Percentiles rank a stretch among this genome's conserved stretches.
Evolutionary conservation across 2,797 vertebrate genomes (phyloP).

Genomic region (Notolabrus celidotus): DNA sequence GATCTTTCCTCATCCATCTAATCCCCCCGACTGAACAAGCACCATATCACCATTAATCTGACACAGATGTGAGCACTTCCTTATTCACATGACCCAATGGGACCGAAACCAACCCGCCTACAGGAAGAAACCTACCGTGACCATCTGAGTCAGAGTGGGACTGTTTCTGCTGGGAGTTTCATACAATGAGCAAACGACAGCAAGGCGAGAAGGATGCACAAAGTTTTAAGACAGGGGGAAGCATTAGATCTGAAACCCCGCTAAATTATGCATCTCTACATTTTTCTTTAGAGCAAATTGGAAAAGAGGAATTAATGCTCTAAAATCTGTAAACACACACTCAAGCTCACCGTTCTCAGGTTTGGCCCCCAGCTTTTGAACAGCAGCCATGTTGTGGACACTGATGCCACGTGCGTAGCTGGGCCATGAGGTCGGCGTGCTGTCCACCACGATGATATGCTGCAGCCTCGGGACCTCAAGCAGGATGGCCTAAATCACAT

Average conservation of each 20-base stretch:
- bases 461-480: constrained; percentile 88
- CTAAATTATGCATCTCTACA: too few species aligned
- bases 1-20: constrained; percentile 27
- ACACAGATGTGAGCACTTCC: constrained; percentile 83
- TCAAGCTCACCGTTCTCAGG: constrained; percentile 81
- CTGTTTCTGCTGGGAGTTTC: constrained; percentile 1
- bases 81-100: constrained; percentile 86
- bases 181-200: too few species aligned
- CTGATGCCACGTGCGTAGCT: constrained; percentile 89
- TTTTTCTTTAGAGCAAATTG: too few species aligned
- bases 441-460: constrained; percentile 93
- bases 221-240: too few species aligned
- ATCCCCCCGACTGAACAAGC: constrained; percentile 30
- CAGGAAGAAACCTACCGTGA: constrained; percentile 1
- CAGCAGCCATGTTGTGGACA: constrained; percentile 91
- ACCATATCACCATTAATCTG: constrained; percentile 71
- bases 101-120: constrained; percentile 59
- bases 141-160: constrained; percentile 5
- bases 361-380: constrained; percentile 90
- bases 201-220: too few species aligned
- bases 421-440: constrained; percentile 83
- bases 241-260: too few species aligned
- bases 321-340: background rate
- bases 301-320: too few species aligned
- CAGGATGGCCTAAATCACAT: constrained; percentile 86